Evolutionary conservation across 2,797 vertebrate species (phyloP).

Genomic region (Saxicola maurus): DNA sequence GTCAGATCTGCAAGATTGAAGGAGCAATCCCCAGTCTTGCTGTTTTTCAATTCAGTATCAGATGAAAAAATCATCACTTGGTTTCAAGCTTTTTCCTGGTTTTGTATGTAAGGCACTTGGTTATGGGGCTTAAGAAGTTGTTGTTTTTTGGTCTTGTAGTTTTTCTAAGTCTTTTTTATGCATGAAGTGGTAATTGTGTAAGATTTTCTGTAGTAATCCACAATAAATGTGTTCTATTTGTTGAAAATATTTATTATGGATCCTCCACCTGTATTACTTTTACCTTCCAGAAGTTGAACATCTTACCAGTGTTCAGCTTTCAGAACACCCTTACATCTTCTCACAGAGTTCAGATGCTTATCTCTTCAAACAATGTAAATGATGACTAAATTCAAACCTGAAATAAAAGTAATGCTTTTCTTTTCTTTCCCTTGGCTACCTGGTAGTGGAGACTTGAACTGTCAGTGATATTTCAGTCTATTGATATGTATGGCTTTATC

Average conservation of each 20-base stretch:
- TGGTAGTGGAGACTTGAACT: background rate
- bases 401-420: background rate
- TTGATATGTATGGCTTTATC: too few species aligned
- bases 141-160: background rate
- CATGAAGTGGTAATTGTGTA: background rate
- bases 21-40: background rate
- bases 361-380: background rate
- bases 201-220: background rate
- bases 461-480: background rate
- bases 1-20: background rate
- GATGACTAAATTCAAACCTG: background rate
- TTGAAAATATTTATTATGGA: background rate
- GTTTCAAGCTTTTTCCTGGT: background rate
- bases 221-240: background rate
- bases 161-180: background rate
- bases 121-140: background rate
- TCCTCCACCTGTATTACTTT: background rate
- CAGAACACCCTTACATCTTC: background rate
- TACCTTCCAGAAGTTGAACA: background rate
- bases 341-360: background rate
- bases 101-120: background rate
- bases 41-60: background rate
- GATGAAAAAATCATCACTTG: background rate
- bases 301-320: background rate
- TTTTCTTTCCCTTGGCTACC: fast-evolving